Base-by-base conservation (phyloP, 2,888 invertebrate species). In the Leptopilina drosophilae region DNA sequence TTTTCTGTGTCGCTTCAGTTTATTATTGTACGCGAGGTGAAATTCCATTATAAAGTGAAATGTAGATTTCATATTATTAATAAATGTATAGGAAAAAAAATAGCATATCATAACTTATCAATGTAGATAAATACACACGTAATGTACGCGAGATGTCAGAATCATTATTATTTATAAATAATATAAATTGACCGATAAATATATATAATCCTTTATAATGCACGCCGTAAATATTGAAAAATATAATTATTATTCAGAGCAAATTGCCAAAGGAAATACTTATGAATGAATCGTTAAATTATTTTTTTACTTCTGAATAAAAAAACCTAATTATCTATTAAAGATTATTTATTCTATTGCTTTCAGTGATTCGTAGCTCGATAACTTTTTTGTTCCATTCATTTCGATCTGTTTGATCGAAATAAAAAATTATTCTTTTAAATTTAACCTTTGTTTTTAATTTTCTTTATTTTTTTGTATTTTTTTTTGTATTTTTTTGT, bases 31-130 rank as follows among this genome's bases (percentile, higher is more conserved):
- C 8, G 20, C 9, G 62, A 62, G 20, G 6, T 69, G 11, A 69
- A 69, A 69, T 69, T 49, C 20, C n/a, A 26, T 69, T 14, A 66
- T 49, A 62, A 69, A 46, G 14, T 73, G n/a, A 73, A 56, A 40
- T 53, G 14, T 7, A 9, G 49, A 12, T 69, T 53, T 14, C 15
- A 26, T 59, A 15, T 56, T 11, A 33, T 33, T 49, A 49, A 49
- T 59, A 59, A 15, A 62, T 20, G 20, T 20, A 59, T 59, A 59
- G 5, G 11, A 49, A 49, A 49, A 49, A 49, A 49, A 49, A 49
- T 49, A 49, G 11, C 42, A 66, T 42, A 33, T 33, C 33, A 33
- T n/a, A 7, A 40, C n/a, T 49, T 42, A 5, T 67, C 49, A 20
- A 20, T 20, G 67, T 7, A 46, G 20, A 46, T 15, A 49, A 46